These are phyloP conservation scores for Micromesistius poutassou DNA, from an alignment of 2,797 vertebrate genomes.

Conservation along the genomic window DNA sequence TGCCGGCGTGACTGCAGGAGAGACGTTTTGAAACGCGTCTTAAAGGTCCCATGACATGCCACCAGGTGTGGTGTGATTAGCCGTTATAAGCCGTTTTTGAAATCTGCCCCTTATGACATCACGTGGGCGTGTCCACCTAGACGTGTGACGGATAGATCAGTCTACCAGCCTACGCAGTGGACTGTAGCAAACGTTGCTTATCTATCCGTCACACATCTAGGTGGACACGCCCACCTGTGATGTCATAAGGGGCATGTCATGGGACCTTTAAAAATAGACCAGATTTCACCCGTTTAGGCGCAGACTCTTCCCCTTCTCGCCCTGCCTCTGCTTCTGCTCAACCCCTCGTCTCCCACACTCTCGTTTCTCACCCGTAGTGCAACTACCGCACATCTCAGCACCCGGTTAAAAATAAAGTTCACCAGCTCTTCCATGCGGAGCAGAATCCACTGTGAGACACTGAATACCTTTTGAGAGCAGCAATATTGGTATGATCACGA, in stretches of 20 bases:
- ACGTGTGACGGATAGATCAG: too few relatives aligned
- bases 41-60: too few relatives aligned
- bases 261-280: too few relatives aligned
- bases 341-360: not conserved
- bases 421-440: not conserved
- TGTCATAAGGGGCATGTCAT: too few relatives aligned
- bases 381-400: not conserved
- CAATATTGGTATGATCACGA: not conserved
- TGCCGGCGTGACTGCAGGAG: conserved; percentile 3
- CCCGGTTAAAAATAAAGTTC: not conserved
- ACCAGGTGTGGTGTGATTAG: too few relatives aligned
- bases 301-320: not conserved
- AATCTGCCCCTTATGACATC: too few relatives aligned
- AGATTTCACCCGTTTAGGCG: not conserved
- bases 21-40: not conserved
- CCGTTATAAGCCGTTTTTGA: too few relatives aligned
- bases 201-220: too few relatives aligned
- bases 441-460: not conserved
- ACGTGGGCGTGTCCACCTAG: too few relatives aligned
- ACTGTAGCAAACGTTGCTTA: too few relatives aligned
- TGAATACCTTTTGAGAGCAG: not conserved
- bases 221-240: too few relatives aligned
- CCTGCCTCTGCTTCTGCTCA: not conserved
- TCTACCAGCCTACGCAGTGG: too few relatives aligned
- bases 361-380: not conserved